Evolutionary conservation across 2,113 vertebrate genomes (phyloP).

Genomic region (Mesocricetus auratus): DNA sequence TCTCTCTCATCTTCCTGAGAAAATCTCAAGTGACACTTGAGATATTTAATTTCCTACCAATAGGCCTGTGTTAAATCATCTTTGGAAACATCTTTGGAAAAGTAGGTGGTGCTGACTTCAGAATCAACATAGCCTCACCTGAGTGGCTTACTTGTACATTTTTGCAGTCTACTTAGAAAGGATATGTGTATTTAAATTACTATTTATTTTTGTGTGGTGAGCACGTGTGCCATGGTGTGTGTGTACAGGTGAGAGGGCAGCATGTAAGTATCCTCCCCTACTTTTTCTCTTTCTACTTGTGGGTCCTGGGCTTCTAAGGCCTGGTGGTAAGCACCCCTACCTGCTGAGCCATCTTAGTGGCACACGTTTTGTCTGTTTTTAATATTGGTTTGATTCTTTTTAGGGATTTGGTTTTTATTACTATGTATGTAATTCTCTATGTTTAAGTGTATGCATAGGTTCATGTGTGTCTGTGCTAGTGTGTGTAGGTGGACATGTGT

Average conservation of each 20-base stretch:
- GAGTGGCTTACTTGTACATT: constrained; percentile 28
- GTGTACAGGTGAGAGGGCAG: background rate
- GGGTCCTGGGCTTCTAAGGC: background rate
- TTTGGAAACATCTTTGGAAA: constrained; percentile 15
- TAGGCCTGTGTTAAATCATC: constrained; percentile 22
- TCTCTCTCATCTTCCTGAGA: constrained; percentile 28
- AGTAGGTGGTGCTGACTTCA: constrained; percentile 46
- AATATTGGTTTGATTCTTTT: constrained; percentile 23
- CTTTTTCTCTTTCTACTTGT: background rate
- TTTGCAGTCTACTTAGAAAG: constrained; percentile 48
- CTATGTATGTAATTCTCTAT: background rate
- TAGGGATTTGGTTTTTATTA: constrained; percentile 53
- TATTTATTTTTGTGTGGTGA: background rate
- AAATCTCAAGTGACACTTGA: constrained; percentile 35
- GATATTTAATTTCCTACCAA: constrained; percentile 22
- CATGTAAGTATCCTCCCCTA: background rate
- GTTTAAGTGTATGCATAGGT: background rate
- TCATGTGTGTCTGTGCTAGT: background rate
- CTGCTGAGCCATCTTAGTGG: background rate
- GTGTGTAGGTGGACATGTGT: no score
- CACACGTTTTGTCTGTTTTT: background rate
- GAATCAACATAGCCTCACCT: constrained; percentile 36
- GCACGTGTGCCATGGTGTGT: background rate
- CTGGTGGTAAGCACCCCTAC: background rate
- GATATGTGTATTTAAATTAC: constrained; percentile 1